phyloP scores from a whole-genome alignment of 2,888 invertebrate species.

The Hetaerina titia region DNA sequence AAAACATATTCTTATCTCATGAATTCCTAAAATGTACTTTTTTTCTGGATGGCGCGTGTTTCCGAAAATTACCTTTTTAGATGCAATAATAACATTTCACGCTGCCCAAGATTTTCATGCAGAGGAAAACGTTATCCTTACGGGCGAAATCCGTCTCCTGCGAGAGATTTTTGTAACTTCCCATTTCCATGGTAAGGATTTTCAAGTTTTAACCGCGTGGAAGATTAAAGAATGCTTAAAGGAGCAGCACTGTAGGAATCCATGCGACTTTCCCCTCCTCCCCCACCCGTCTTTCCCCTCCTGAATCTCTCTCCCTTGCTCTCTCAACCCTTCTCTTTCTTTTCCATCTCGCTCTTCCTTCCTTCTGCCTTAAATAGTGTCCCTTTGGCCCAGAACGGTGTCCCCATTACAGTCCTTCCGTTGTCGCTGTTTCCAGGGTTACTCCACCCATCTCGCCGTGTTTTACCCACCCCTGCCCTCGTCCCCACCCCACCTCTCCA shows the following conservation, averaged over 20 bases:
- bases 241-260: background rate
- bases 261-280: background rate
- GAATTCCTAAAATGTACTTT: background rate
- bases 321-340: background rate
- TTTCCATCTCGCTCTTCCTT: background rate
- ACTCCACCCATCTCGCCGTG: background rate
- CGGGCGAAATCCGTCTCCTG: conserved; percentile 1
- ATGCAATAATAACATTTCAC: conserved; percentile 32
- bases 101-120: background rate
- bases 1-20: conserved; percentile 32
- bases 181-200: conserved; percentile 31
- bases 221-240: conserved; percentile 39
- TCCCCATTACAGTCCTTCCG: conserved; percentile 39
- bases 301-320: background rate
- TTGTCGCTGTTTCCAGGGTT: conserved; percentile 39
- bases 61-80: conserved; percentile 25
- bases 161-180: conserved; percentile 34
- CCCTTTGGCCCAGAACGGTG: conserved; percentile 39
- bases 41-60: background rate
- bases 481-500: background rate
- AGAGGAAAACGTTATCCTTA: conserved; percentile 21
- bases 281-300: background rate
- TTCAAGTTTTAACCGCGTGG: conserved; percentile 35
- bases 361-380: conserved; percentile 27
- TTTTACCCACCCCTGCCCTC: background rate